Base-by-base conservation (phyloP, 2,797 vertebrate genomes). In the Enteromius trimaculatus region DNA sequence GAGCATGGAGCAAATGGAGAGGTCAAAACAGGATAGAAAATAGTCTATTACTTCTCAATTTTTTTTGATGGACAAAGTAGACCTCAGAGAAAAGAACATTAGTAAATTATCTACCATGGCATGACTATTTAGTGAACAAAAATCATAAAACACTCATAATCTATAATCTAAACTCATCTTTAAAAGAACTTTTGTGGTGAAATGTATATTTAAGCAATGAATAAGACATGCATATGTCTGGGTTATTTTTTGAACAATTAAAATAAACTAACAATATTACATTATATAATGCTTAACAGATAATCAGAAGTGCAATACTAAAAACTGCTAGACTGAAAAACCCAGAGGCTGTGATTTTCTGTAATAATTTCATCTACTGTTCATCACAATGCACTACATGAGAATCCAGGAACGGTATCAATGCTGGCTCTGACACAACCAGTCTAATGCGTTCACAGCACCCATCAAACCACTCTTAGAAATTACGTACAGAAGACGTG, bases 361-460 rank as follows among this genome's bases (percentile, higher is more conserved):
- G 14, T 60, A 42, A 76, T 76, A 9, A 53, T 60, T 39, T 42
- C 0, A 26, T 76, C 34, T 23, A 77, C 9, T 3, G 21, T 39
- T 37, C 53, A 23, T 8, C 72, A 42, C 4, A 11, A 37, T 19
- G 53, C 37, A 26, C 34, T 60, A 74, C 21, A 51, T 51, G 29
- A 3, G 47, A 42, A 75, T 42, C 53, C 55, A 1, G 17, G 58
- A 47, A 29, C 9, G 0, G 17, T 26, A 31, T 31, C 19, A 65
- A 47, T 53, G 80, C 58, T 82, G 55, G 74, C 29, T 49, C 44
- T n/a, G 60, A 71, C 23, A 64, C 19, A 49, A 23, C 14, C 53
- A 49, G 19, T 16, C 34, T 26, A 60, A 60, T 14, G 23, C 0
- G 0, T 23, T 81, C 19, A n/a, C 19, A 62, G 53, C 71, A 23